These are phyloP conservation scores for Geotrypetes seraphini DNA, from an alignment of 2,797 vertebrate species.

Conservation along the genomic window DNA sequence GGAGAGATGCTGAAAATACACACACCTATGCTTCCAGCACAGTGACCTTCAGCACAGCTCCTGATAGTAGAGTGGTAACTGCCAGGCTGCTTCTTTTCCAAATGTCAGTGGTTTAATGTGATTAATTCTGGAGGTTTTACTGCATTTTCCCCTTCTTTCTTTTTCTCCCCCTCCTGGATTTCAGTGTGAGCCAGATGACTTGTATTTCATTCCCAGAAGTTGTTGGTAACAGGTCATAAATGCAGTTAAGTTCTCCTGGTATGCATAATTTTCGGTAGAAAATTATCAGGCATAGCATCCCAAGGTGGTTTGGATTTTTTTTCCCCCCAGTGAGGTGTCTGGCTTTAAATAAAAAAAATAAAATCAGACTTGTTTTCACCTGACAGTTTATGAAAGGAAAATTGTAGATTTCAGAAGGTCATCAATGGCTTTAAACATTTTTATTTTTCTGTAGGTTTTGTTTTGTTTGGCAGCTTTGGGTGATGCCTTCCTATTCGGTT, in stretches of 20 bases:
- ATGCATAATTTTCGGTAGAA: constrained; percentile 5
- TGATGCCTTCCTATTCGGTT: no score
- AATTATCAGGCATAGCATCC: no score
- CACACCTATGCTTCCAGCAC: no score
- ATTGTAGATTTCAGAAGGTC: no score
- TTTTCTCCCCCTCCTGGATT: background rate
- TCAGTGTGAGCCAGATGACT: background rate
- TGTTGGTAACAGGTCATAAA: constrained; percentile 28
- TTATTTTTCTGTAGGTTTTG: no score
- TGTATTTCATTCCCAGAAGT: constrained; percentile 19
- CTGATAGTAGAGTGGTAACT: constrained; percentile 30
- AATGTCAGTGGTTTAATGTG: constrained; percentile 60
- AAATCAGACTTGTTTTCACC: no score
- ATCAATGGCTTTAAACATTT: no score
- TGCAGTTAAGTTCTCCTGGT: background rate
- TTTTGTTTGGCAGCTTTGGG: no score
- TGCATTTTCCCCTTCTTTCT: constrained; percentile 16
- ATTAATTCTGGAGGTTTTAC: constrained; percentile 35
- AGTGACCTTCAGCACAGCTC: constrained; percentile 41
- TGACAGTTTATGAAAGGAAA: no score
- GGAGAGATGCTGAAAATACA: background rate
- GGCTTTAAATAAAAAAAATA: no score
- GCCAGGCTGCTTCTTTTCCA: constrained; percentile 24
- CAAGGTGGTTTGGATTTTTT: constrained; percentile 15
- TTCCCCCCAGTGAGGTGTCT: no score